These are phyloP conservation scores for Taphrorychus bicolor DNA, from an alignment of 2,888 invertebrate genomes.

Conservation along the genomic window DNA sequence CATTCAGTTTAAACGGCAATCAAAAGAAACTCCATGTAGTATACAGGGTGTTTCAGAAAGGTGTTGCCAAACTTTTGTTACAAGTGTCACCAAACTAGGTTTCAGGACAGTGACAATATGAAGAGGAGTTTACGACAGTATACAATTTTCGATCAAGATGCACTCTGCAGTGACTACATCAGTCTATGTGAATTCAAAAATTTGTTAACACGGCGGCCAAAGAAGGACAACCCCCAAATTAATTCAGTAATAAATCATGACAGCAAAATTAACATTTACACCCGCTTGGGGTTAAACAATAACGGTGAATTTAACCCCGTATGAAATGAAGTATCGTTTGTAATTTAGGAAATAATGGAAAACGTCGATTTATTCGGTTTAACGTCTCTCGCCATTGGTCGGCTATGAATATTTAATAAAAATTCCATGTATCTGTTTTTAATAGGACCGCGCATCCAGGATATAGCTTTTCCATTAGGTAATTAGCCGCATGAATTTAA, in stretches of 20 bases:
- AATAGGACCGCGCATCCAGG: constrained; percentile 34
- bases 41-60: no score
- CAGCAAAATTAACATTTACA: constrained; percentile 33
- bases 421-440: constrained; percentile 43
- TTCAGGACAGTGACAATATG: no score
- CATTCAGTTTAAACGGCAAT: no score
- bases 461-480: constrained; percentile 53
- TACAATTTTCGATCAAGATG: no score
- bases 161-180: no score
- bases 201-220: neutral
- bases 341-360: constrained; percentile 49
- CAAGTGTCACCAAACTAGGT: no score
- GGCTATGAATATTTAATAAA: constrained; percentile 52
- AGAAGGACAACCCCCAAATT: constrained; percentile 22
- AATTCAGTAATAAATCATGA: constrained; percentile 28
- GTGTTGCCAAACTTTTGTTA: no score
- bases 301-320: constrained; percentile 53
- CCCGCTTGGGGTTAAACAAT: constrained; percentile 23
- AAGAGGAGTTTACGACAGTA: no score
- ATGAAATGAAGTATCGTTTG: constrained; percentile 49
- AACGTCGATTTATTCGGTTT: constrained; percentile 45
- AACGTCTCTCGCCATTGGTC: constrained; percentile 16
- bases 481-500: constrained; percentile 50
- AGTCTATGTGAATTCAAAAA: no score
- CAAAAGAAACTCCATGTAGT: no score